A percentile compares a stretch with the other conserved stretches of the same genome.
Conservation (phyloP, 2,888 invertebrate genomes). For the Ornithoptera priamus region DNA sequence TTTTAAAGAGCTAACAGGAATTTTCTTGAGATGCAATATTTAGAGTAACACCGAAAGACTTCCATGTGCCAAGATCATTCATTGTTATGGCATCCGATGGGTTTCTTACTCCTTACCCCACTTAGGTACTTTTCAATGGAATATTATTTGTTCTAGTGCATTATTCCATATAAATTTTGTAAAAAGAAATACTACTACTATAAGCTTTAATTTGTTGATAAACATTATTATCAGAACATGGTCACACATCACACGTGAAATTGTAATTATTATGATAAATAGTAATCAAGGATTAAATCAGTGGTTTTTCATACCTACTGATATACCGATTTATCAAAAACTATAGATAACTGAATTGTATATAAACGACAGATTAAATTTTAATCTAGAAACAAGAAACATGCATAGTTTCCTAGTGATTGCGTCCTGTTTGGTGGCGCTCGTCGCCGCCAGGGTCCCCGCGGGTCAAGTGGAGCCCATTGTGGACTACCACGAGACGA, state of each 20-base stretch:
- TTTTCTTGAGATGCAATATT: too few species aligned
- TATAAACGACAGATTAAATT: slow-evolving; percentile 8
- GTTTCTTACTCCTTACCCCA: too few species aligned
- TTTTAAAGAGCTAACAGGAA: too few species aligned
- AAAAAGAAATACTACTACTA: too few species aligned
- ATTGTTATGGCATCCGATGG: too few species aligned
- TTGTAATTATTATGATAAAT: slow-evolving; percentile 16
- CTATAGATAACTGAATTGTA: slow-evolving; percentile 17
- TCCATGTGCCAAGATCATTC: too few species aligned
- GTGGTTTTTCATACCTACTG: slow-evolving; percentile 9
- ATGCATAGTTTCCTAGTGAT: slow-evolving; percentile 16
- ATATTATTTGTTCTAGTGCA: too few species aligned
- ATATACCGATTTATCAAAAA: slow-evolving; percentile 1
- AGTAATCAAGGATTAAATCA: slow-evolving; percentile 24
- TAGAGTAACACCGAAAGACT: too few species aligned
- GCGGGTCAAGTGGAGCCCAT: slow-evolving; percentile 38
- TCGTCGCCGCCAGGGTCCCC: slow-evolving; percentile 33
- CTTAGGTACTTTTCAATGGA: too few species aligned
- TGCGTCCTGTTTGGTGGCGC: slow-evolving; percentile 37
- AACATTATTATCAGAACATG: slow-evolving; percentile 5
- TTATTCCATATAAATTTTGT: too few species aligned
- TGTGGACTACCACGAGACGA: slow-evolving; percentile 46
- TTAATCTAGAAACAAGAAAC: slow-evolving; percentile 4
- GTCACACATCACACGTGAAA: slow-evolving; percentile 9
- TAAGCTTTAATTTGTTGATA: slow-evolving; percentile 3